A percentile compares a stretch with the other conserved stretches of the same genome.
These are phyloP conservation scores for Drosophila atroscutellata DNA, from an alignment of 2,888 invertebrate genomes.

Conservation along the genomic window DNA sequence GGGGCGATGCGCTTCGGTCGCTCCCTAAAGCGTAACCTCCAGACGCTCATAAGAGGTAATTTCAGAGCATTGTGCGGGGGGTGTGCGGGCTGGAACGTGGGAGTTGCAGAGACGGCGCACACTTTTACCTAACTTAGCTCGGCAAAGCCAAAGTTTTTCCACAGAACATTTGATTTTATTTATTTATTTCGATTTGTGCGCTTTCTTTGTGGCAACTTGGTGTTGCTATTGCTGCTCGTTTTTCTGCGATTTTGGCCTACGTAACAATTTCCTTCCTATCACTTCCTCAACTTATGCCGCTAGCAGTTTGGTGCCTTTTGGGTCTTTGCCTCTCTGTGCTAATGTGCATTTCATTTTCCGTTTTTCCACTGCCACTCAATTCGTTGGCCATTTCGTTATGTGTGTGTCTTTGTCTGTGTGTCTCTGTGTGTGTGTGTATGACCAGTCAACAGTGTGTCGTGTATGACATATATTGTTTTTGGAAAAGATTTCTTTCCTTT, in stretches of 20 bases:
- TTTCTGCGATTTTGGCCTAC: slow-evolving; percentile 54
- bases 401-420: slow-evolving; percentile 1
- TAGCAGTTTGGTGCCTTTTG: slow-evolving; percentile 32
- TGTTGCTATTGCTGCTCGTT: slow-evolving; percentile 12
- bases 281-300: slow-evolving; percentile 29
- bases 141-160: slow-evolving; percentile 64
- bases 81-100: not conserved
- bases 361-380: slow-evolving; percentile 69
- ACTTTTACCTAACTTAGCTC: slow-evolving; percentile 58
- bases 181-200: slow-evolving; percentile 76
- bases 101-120: slow-evolving; percentile 14
- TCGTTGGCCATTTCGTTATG: slow-evolving; percentile 66
- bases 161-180: slow-evolving; percentile 76
- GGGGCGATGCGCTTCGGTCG: slow-evolving; percentile 9
- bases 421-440: slow-evolving; percentile 17
- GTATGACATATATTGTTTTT: slow-evolving; percentile 74
- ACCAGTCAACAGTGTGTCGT: slow-evolving; percentile 39
- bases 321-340: slow-evolving; percentile 38
- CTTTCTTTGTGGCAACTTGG: slow-evolving; percentile 33
- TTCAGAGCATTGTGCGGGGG: slow-evolving; percentile 42
- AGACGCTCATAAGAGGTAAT: slow-evolving; percentile 80
- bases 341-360: slow-evolving; percentile 82
- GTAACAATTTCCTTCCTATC: slow-evolving; percentile 70
- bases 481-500: slow-evolving; percentile 56
- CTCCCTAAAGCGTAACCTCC: slow-evolving; percentile 66